phyloP scores from a whole-genome alignment of 2,113 vertebrate species.

The Saguinus midas region DNA sequence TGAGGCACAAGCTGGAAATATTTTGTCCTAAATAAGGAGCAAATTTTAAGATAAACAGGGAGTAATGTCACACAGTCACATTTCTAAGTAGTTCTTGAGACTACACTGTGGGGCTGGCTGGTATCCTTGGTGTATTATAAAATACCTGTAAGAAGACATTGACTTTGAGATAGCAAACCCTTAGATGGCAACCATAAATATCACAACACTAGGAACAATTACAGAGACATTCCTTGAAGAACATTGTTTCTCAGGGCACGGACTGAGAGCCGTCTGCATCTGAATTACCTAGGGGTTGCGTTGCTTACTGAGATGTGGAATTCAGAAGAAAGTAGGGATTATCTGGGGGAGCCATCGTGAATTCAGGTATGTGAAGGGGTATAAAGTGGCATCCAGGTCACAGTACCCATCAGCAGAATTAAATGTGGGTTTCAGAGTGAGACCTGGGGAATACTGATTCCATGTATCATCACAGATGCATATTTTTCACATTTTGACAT shows the following conservation, averaged over 20 bases:
- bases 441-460: neutral
- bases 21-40: constrained; percentile 5
- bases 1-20: neutral
- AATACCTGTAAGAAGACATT: neutral
- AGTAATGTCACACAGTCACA: neutral
- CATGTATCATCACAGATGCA: neutral
- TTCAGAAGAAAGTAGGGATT: neutral
- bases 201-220: neutral
- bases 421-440: neutral
- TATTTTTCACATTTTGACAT: neutral
- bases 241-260: neutral
- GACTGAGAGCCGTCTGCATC: neutral
- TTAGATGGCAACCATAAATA: neutral
- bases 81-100: neutral
- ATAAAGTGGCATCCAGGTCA: neutral
- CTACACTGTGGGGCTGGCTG: neutral
- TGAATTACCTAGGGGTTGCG: neutral
- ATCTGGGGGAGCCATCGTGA: neutral
- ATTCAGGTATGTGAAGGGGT: neutral
- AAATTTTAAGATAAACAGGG: neutral
- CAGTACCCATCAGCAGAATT: neutral
- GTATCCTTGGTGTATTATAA: neutral
- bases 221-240: neutral
- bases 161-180: neutral
- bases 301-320: neutral